These are phyloP conservation scores for Tetropium fuscum DNA, from an alignment of 2,888 invertebrate species.

Conservation along the genomic window DNA sequence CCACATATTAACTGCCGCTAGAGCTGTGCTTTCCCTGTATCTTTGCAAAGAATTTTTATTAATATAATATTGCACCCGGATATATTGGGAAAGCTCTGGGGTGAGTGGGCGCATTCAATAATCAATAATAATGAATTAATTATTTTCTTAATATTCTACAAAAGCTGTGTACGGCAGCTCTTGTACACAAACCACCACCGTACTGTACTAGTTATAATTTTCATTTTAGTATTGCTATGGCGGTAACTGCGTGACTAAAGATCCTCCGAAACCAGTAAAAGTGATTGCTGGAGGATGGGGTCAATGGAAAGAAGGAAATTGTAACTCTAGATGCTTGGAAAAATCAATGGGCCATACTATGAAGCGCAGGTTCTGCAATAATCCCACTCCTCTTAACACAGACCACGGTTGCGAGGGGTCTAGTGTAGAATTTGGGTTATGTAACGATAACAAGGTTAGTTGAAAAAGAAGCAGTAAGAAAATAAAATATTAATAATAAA, in stretches of 20 bases:
- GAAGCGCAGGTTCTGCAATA: constrained; percentile 71
- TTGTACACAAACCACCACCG: too few species aligned
- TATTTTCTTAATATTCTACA: too few species aligned
- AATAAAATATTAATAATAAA: too few species aligned
- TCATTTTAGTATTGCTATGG: constrained; percentile 74
- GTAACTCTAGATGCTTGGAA: constrained; percentile 76
- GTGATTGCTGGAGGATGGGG: constrained; percentile 72
- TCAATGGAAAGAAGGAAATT: constrained; percentile 72
- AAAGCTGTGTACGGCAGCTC: too few species aligned
- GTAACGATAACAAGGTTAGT: constrained; percentile 73
- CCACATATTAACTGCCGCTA: too few species aligned
- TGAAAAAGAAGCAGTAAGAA: too few species aligned
- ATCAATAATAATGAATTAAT: too few species aligned
- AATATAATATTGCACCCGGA: too few species aligned
- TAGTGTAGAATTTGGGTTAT: constrained; percentile 74
- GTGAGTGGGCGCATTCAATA: too few species aligned
- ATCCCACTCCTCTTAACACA: constrained; percentile 67
- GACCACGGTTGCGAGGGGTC: constrained; percentile 73
- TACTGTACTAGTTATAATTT: background rate
- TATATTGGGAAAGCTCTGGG: too few species aligned
- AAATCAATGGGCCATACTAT: constrained; percentile 73
- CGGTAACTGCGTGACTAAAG: constrained; percentile 71
- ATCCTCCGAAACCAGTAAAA: constrained; percentile 61
- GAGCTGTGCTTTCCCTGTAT: too few species aligned
- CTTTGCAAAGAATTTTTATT: too few species aligned